Conservation (phyloP, 2,888 invertebrate species). For the Sicus ferrugineus region DNA sequence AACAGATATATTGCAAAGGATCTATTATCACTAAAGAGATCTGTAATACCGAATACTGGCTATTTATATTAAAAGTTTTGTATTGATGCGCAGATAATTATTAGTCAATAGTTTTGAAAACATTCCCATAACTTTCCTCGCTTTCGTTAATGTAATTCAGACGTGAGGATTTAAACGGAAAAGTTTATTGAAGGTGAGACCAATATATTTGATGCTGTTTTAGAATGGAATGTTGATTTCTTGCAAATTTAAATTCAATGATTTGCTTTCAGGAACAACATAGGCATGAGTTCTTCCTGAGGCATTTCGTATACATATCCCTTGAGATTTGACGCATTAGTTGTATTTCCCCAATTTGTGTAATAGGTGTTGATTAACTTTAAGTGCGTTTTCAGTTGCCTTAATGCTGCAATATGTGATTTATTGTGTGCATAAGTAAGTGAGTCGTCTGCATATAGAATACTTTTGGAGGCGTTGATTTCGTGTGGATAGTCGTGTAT, state of each 20-base stretch:
- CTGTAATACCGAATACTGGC: no score
- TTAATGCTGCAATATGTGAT: neutral
- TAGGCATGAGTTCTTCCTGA: conserved; percentile 6
- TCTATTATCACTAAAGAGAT: no score
- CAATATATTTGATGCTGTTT: no score
- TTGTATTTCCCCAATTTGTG: conserved; percentile 29
- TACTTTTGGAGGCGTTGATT: conserved; percentile 1
- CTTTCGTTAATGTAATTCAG: no score
- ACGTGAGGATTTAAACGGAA: no score
- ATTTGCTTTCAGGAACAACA: conserved; percentile 31
- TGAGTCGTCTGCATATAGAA: conserved; percentile 37
- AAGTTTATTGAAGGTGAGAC: no score
- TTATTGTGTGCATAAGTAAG: conserved; percentile 19
- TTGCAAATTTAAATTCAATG: no score
- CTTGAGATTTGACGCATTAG: conserved; percentile 16
- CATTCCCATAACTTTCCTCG: no score
- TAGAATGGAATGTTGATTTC: no score
- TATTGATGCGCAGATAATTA: no score
- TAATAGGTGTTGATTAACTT: conserved; percentile 17
- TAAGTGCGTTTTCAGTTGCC: conserved; percentile 2
- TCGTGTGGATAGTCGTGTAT: conserved; percentile 34
- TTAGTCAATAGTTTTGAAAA: no score
- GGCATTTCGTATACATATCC: conserved; percentile 22
- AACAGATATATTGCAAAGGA: neutral
- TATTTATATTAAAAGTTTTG: no score